These are phyloP conservation scores for Calidris pygmaea DNA, from an alignment of 2,113 vertebrate genomes.

Conservation along the genomic window DNA sequence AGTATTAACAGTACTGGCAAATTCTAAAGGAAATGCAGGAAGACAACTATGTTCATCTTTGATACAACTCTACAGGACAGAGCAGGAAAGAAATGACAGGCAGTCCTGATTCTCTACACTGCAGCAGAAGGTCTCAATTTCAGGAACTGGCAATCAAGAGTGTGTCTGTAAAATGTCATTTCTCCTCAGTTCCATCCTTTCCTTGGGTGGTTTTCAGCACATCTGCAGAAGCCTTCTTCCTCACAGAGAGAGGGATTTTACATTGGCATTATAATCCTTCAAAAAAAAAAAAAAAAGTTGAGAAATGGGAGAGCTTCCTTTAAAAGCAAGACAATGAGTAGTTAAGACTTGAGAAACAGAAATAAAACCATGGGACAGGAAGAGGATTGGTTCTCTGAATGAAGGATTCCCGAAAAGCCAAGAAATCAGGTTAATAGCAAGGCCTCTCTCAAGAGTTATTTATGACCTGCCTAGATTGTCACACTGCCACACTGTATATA, in stretches of 20 bases:
- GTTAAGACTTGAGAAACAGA: neutral
- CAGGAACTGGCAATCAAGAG: neutral
- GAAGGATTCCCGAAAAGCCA: neutral
- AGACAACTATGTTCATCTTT: neutral
- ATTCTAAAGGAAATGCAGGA: neutral
- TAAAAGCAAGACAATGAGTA: neutral
- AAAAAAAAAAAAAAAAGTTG: neutral
- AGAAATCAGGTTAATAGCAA: neutral
- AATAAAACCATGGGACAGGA: neutral
- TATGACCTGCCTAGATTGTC: neutral
- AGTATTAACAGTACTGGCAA: neutral
- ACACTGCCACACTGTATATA: neutral
- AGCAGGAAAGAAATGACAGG: neutral
- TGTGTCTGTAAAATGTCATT: neutral
- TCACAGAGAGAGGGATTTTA: neutral
- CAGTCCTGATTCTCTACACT: neutral
- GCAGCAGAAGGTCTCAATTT: neutral
- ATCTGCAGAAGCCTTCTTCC: neutral
- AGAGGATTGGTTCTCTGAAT: neutral
- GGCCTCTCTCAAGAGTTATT: neutral
- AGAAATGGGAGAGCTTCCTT: fast-evolving
- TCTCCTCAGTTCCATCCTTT: neutral
- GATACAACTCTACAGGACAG: neutral
- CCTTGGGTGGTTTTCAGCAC: neutral
- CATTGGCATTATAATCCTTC: neutral